A percentile compares a stretch with the other conserved stretches of the same genome.
These are phyloP conservation scores for Catamblyrhynchus diadema DNA, from an alignment of 2,797 vertebrate species.

Conservation along the genomic window DNA sequence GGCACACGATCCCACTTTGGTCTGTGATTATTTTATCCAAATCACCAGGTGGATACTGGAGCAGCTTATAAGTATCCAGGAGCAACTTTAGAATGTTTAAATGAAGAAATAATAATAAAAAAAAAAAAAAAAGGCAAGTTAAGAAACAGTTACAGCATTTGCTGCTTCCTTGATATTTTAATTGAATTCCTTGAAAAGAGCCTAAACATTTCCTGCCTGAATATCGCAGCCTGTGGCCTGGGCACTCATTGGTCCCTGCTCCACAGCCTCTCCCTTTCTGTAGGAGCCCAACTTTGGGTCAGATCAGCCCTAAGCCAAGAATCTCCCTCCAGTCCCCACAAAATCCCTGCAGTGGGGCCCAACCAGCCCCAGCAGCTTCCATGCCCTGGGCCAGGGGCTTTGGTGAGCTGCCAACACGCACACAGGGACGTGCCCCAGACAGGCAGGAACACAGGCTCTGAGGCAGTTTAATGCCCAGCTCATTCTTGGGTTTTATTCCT, in stretches of 20 bases:
- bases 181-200: not conserved
- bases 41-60: not conserved
- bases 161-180: not conserved
- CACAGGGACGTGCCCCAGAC: rapidly evolving
- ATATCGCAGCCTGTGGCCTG: rapidly evolving
- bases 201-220: not conserved
- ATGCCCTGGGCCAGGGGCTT: not conserved
- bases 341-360: not conserved
- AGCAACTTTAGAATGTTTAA: not conserved
- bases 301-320: not conserved
- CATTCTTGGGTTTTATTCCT: not conserved
- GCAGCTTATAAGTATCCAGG: not conserved
- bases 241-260: not conserved
- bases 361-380: not conserved
- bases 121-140: not conserved
- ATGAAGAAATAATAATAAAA: not conserved
- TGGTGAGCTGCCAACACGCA: not conserved
- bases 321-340: rapidly evolving
- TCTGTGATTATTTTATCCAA: not conserved
- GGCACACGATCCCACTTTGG: not conserved
- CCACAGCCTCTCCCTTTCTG: not conserved
- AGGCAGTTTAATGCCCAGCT: not conserved
- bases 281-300: not conserved
- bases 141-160: not conserved
- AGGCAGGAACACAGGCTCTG: not conserved